Base-by-base conservation (phyloP, 2,888 invertebrate genomes). In the Caenorhabditis panamensis region DNA sequence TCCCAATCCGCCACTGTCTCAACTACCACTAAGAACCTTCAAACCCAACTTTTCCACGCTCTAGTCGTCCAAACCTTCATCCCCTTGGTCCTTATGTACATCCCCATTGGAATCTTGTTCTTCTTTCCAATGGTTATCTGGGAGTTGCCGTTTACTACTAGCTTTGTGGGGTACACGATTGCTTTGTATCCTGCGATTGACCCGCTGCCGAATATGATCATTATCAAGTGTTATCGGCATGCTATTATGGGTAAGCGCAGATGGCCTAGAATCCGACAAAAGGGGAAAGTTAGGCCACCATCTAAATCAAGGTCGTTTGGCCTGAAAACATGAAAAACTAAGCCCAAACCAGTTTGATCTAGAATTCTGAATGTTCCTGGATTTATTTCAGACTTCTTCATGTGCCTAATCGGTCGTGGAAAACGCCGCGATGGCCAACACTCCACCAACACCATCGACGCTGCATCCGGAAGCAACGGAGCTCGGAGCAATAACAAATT, bases 51-150 rank as follows among this genome's bases (percentile, higher is more conserved):
- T n/a, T 76, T 76, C 68, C 26, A 76, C 22, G 76, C 76, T 3
- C 31, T 76, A 8, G 76, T 76, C 11, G 49, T 67, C 18, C 76
- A 76, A 37, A 76, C 76, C 1, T 47, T 76, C 47, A 76, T 76
- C 11, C 76, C 76, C 11, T 16, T 76, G 28, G 62, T 76, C 11
- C 22, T 76, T 3, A 76, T 76, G 76, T 76, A 76, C 56, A 76
- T 76, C 31, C 76, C 76, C 16, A 68, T 76, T 16, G 76, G 76
- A 20, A 68, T 76, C 49, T 47, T 76, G 5, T 68, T 76, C 56
- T 67, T 68, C 68, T 76, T 76, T 37, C 76, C 76, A 2, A 68
- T 76, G 76, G 67, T 76, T 20, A 68, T 68, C 56, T 68, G 67
- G 67, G 68, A 76, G 28, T 24, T 76, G 8, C 67, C 67, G 22